These are phyloP conservation scores for Timema podura DNA, from an alignment of 2,888 invertebrate genomes.

Conservation along the genomic window DNA sequence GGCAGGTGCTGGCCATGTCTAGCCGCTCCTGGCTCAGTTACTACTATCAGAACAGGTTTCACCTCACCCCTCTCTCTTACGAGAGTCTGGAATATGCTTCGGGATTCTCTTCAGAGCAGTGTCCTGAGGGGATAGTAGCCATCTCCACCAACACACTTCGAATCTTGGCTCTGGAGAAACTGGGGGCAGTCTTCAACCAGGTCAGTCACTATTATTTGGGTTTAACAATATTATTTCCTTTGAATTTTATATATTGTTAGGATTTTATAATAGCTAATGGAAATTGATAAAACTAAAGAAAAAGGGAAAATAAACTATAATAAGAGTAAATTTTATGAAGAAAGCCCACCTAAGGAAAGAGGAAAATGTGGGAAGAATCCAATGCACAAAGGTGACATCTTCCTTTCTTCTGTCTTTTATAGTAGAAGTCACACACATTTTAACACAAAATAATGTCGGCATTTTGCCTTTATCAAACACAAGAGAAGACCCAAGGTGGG, in stretches of 20 bases:
- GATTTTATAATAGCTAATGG: not conserved
- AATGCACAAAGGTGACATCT: too few relatives aligned
- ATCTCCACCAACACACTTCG: slow-evolving; percentile 96
- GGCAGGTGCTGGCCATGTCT: slow-evolving; percentile 84
- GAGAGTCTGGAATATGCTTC: slow-evolving; percentile 97
- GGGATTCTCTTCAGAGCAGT: slow-evolving; percentile 92
- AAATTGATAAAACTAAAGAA: too few relatives aligned
- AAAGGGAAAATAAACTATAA: not conserved
- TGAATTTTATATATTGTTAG: not conserved
- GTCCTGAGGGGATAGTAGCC: slow-evolving; percentile 98
- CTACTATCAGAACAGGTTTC: slow-evolving; percentile 94
- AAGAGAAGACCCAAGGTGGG: too few relatives aligned
- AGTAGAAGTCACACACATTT: too few relatives aligned
- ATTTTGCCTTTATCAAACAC: too few relatives aligned
- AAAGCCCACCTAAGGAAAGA: too few relatives aligned
- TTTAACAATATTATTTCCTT: not conserved
- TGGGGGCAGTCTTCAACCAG: slow-evolving; percentile 98
- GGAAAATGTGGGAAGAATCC: too few relatives aligned
- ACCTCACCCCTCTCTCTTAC: slow-evolving; percentile 92
- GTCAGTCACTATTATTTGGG: too few relatives aligned
- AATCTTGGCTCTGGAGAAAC: slow-evolving; percentile 95
- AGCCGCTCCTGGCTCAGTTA: slow-evolving; percentile 98
- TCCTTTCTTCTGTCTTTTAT: too few relatives aligned
- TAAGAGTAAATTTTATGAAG: too few relatives aligned
- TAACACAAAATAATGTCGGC: too few relatives aligned